Conservation (phyloP, 2,888 invertebrate genomes). For the Prosapia bicincta region DNA sequence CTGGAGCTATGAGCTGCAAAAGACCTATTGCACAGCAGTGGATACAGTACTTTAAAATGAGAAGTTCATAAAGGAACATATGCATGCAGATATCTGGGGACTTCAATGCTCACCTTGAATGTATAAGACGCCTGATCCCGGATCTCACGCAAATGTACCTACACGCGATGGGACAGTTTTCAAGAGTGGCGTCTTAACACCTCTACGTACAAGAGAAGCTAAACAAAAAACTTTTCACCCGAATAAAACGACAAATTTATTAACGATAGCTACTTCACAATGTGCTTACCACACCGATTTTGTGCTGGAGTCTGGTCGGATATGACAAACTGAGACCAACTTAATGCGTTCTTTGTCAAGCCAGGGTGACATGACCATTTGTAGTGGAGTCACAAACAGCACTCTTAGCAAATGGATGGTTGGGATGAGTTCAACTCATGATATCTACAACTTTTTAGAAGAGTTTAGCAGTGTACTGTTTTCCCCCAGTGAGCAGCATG, state of each 20-base stretch:
- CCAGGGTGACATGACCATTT: constrained; percentile 31
- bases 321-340: constrained; percentile 42
- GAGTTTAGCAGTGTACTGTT: constrained; percentile 19
- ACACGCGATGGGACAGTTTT: constrained; percentile 43
- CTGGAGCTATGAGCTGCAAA: not conserved
- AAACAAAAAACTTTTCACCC: constrained; percentile 34
- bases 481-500: constrained; percentile 33
- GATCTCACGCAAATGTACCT: too few relatives aligned
- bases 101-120: constrained; percentile 42
- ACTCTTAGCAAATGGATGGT: constrained; percentile 32
- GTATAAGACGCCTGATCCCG: constrained; percentile 42
- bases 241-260: constrained; percentile 38
- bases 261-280: constrained; percentile 25
- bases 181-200: constrained; percentile 43
- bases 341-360: constrained; percentile 41
- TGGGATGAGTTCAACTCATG: constrained; percentile 31
- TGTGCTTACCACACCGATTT: constrained; percentile 26
- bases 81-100: constrained; percentile 42
- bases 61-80: constrained; percentile 41
- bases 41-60: constrained; percentile 41
- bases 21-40: constrained; percentile 35
- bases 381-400: constrained; percentile 32
- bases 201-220: constrained; percentile 45
- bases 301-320: constrained; percentile 32
- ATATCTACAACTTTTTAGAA: constrained; percentile 35